A percentile compares a stretch with the other conserved stretches of the same genome.
Evolutionary conservation across 2,888 invertebrate species (phyloP).

Genomic region (Meiosimyza platycephala): DNA sequence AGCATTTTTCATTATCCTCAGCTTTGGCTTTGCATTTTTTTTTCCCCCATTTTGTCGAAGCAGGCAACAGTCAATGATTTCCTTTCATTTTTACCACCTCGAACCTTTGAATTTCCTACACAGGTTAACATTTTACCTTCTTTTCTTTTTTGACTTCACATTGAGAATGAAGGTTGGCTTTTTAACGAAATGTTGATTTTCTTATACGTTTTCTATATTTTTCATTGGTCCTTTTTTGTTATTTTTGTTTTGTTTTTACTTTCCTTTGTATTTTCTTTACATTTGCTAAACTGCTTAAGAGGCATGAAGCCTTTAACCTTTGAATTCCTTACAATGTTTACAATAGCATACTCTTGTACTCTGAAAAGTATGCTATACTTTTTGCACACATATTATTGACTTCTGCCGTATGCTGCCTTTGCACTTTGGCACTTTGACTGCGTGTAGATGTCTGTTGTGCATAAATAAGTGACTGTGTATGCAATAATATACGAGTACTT

Average conservation of each 20-base stretch:
- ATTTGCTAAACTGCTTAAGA: slow-evolving; percentile 1
- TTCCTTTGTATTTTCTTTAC: not conserved
- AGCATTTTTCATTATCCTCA: slow-evolving; percentile 23
- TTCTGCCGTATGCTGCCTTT: slow-evolving; percentile 18
- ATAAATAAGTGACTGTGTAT: not conserved
- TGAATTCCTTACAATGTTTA: slow-evolving; percentile 10
- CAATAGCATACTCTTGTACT: not conserved
- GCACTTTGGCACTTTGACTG: slow-evolving; percentile 18
- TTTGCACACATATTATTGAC: slow-evolving; percentile 20
- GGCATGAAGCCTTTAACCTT: slow-evolving; percentile 28
- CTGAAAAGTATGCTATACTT: slow-evolving; percentile 3
- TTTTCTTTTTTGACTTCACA: too few relatives aligned
- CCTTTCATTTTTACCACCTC: not conserved
- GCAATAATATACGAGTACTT: not conserved
- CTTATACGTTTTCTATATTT: not conserved
- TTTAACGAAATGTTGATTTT: not conserved
- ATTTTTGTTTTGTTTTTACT: slow-evolving; percentile 1
- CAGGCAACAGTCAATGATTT: not conserved
- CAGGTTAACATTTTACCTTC: too few relatives aligned
- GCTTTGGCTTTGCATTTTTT: not conserved
- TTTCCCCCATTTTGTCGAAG: too few relatives aligned
- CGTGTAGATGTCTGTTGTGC: not conserved
- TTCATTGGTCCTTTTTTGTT: not conserved
- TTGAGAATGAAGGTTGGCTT: not conserved
- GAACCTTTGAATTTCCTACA: too few relatives aligned